Base-by-base conservation (phyloP, 1,140 invertebrate species). In the Neodiprion virginianus region DNA sequence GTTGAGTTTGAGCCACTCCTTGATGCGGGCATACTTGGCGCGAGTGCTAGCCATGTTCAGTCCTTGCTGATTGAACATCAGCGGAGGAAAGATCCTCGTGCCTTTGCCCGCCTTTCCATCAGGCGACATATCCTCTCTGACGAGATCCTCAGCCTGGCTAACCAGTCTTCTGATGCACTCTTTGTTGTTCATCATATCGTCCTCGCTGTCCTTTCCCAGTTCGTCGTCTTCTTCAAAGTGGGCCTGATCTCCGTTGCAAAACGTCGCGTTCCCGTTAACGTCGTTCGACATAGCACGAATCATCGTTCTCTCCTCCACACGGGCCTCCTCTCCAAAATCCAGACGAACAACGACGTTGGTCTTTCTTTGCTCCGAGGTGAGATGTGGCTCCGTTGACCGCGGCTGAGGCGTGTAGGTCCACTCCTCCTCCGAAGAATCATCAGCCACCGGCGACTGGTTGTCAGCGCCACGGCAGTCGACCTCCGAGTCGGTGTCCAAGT, bases 401-500 rank as follows among this genome's bases (percentile, higher is more conserved):
- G 1, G 68, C 88, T 28, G 87, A 85, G 88, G 87, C 10, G 91
- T 92, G 81, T 92, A 94, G 1, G 92, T 94, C 92, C 93, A 93
- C 86, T 94, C 93, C 77, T 94, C 92, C 85, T 94, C 93, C 2
- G 92, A 93, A 7, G 92, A 92, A 80, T 93, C 92, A 40, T 92
- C 90, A 71, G 85, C 90, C 17, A 72, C 77, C 12, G 76, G 72
- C n/a, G 78, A 78, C 70, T 82, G 78, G 70, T 84, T 77, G 11
- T 75, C 47, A 17, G 72, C 72, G 66, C 75, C 77, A 21, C 73
- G 76, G 67, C 82, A 81, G 53, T 88, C 87, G 9, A 80, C 84
- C 77, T 96, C 95, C 1, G 94, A 94, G 85, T 96, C 95, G 2
- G 95, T 96, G 82, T 96, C 95, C 82, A 92, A 89, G 84, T 96